Evolutionary conservation across 2,888 invertebrate species (phyloP), one percentile per base, ranked within the genome.

Genomic region (Phragmatobia fuliginosa): DNA sequence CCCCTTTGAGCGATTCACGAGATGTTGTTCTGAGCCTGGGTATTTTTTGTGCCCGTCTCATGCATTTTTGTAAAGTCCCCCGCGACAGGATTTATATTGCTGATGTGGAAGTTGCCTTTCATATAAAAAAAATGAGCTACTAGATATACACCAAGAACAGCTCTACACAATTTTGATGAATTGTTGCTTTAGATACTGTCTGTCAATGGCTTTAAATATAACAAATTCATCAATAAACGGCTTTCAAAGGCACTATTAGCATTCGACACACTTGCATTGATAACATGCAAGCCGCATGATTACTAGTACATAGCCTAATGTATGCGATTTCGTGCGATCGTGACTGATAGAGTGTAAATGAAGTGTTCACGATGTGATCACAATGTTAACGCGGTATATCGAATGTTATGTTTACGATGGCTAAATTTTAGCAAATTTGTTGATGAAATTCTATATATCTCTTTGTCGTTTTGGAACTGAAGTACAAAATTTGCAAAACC

Each of bases 201-300:
- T 63, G 59, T 58, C 28, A 25, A 14, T 7, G 41, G 32, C 56
- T 63, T 76, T 66, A 66, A 41, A 74, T 70, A n/a, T 68, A 65
- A 63, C 59, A 65, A 73, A 76, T 79, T 56, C 59, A 62, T 45
- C 18, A 63, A 64, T 58, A 32, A 69, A 31, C 36, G 62, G 33
- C 62, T 63, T 67, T 32, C 52, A 68, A 64, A 61, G 6, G 65
- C 62, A 52, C 31, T 45, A 73, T 75, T 75, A 74, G 45, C 33
- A 71, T 62, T 58, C 67, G 74, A 58, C 76, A 77, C 72, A 78
- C 67, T 79, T 81, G 69, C 78, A 75, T 77, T 73, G 64, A 73
- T 81, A 77, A 60, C 56, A 64, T 62, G 49, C 65, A 58, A 64
- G 52, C 41, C 38, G 28, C 62, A 66, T 59, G 65, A 68, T n/a